Percentiles rank a stretch among this genome's conserved stretches.
phyloP scores from a whole-genome alignment of 2,113 vertebrate genomes.

The Poicephalus gulielmi region DNA sequence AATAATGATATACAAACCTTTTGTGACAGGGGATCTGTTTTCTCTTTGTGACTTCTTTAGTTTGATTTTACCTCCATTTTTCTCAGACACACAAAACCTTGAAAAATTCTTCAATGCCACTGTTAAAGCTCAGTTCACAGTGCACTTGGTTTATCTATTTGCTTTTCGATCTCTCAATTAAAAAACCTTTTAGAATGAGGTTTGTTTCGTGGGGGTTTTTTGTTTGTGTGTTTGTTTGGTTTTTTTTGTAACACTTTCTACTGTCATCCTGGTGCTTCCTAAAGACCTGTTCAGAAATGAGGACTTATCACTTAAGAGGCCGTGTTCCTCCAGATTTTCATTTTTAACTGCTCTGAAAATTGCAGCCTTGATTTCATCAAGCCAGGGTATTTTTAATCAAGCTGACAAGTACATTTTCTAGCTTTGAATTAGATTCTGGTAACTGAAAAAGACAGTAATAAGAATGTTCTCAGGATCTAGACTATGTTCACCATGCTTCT shows the following conservation, averaged over 20 bases:
- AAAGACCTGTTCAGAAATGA: neutral
- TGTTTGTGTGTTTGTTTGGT: neutral
- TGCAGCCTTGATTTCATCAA: neutral
- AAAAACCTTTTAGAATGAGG: neutral
- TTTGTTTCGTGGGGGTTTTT: no score
- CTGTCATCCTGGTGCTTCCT: neutral
- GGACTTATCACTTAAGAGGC: neutral
- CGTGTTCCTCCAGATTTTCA: neutral
- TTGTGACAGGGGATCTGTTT: neutral
- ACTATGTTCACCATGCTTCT: accelerated
- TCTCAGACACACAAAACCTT: neutral
- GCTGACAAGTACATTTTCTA: neutral
- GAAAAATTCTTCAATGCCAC: neutral
- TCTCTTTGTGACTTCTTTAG: neutral
- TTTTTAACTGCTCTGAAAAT: neutral
- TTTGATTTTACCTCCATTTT: neutral
- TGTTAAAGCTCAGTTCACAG: neutral
- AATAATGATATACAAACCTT: neutral
- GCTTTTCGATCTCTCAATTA: neutral
- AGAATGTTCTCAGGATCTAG: neutral
- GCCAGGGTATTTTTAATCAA: neutral
- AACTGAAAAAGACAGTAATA: neutral
- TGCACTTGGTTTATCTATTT: neutral
- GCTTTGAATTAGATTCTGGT: neutral
- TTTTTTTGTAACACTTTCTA: neutral